These are phyloP conservation scores for Odontophorus gujanensis DNA, from an alignment of 2,113 vertebrate genomes.

Conservation along the genomic window DNA sequence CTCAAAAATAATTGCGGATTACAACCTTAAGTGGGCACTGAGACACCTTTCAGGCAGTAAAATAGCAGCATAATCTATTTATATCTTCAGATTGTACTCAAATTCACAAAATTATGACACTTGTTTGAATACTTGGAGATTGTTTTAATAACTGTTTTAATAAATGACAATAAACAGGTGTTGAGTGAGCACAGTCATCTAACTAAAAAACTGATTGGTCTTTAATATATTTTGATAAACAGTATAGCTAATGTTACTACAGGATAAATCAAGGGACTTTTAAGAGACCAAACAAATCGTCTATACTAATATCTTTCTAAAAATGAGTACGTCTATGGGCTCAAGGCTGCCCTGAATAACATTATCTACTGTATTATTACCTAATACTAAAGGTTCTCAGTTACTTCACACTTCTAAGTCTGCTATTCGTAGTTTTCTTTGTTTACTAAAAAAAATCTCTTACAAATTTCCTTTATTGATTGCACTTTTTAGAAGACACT, in stretches of 20 bases:
- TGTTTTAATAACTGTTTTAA: background rate
- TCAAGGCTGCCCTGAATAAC: background rate
- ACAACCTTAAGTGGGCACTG: background rate
- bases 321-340: background rate
- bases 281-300: background rate
- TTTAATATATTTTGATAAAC: background rate
- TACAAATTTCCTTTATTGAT: background rate
- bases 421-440: background rate
- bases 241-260: background rate
- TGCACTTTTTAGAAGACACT: background rate
- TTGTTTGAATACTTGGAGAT: background rate
- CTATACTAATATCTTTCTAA: background rate
- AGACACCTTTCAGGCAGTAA: background rate
- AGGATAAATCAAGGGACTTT: background rate
- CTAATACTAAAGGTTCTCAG: background rate
- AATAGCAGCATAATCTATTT: background rate
- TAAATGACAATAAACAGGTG: background rate
- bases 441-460: background rate
- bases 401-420: background rate
- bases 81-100: background rate
- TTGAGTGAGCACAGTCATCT: background rate
- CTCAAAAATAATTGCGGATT: background rate
- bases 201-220: background rate
- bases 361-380: background rate
- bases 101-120: background rate